Conservation (phyloP, 2,797 vertebrate genomes). For the Serranus cabrilla region DNA sequence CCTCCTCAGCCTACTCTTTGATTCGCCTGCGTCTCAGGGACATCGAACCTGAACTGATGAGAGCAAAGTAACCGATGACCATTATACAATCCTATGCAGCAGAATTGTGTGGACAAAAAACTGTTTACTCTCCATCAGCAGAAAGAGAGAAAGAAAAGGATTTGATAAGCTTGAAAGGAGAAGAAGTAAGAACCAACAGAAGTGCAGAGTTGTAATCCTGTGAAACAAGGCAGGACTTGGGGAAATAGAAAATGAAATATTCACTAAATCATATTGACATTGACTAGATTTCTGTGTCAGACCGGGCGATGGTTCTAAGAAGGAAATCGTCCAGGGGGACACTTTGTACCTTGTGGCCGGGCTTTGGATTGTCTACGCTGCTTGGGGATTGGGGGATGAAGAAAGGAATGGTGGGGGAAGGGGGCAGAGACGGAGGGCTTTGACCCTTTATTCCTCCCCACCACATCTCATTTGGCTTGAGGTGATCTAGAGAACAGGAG, state of each 20-base stretch:
- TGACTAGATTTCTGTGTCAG: slow-evolving; percentile 66
- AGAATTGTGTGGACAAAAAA: slow-evolving; percentile 19
- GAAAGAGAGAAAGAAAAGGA: background rate
- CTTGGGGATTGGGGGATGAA: slow-evolving; percentile 24
- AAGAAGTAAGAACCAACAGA: background rate
- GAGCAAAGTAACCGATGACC: slow-evolving; percentile 33
- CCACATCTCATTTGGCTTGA: slow-evolving; percentile 80
- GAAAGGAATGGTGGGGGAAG: slow-evolving; percentile 4
- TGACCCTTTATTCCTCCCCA: slow-evolving; percentile 76
- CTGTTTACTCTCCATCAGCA: background rate
- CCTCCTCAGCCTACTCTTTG: slow-evolving; percentile 31
- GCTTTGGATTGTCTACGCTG: slow-evolving; percentile 53
- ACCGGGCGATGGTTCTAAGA: slow-evolving; percentile 52
- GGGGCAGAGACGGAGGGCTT: slow-evolving; percentile 55
- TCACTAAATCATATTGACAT: slow-evolving; percentile 76
- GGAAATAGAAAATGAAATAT: slow-evolving; percentile 73
- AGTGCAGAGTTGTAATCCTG: slow-evolving; percentile 25
- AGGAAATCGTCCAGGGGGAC: slow-evolving; percentile 50
- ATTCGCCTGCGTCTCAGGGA: slow-evolving; percentile 15
- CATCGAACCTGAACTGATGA: slow-evolving; percentile 37
- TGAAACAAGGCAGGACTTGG: slow-evolving; percentile 62
- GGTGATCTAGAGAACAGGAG: slow-evolving; percentile 78
- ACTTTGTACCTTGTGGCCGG: slow-evolving; percentile 52
- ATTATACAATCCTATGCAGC: background rate
- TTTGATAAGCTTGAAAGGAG: background rate